Percentiles rank a stretch among this genome's conserved stretches.
These are phyloP conservation scores for Scaptomyza hsui DNA, from an alignment of 1,140 invertebrate species.

Conservation along the genomic window DNA sequence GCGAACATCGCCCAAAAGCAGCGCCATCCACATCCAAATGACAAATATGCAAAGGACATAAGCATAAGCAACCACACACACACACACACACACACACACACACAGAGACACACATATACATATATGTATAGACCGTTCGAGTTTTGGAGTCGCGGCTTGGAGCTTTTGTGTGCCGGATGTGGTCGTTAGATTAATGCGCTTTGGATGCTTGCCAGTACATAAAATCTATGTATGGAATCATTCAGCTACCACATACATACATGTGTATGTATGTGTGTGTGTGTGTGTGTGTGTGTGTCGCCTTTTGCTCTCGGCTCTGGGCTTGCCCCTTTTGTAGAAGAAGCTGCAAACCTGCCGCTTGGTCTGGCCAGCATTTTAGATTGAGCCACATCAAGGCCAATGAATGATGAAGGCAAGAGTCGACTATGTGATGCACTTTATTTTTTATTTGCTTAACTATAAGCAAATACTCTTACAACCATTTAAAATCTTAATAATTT, in stretches of 20 bases:
- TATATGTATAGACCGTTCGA: conserved; percentile 5
- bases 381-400: conserved; percentile 42
- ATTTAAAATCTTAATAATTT: too few species aligned
- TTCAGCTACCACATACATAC: conserved; percentile 17
- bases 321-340: conserved; percentile 16
- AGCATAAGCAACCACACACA: conserved; percentile 65
- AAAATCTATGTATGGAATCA: conserved; percentile 75
- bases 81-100: conserved; percentile 30
- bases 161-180: conserved; percentile 73
- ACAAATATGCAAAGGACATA: conserved; percentile 81
- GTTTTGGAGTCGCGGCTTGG: conserved; percentile 20
- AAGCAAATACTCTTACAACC: too few species aligned
- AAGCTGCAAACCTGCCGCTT: background rate
- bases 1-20: conserved; percentile 35
- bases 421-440: background rate
- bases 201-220: conserved; percentile 79
- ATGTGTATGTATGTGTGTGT: conserved; percentile 18
- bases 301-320: background rate
- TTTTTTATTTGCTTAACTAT: background rate
- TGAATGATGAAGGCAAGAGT: background rate
- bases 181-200: conserved; percentile 81
- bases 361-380: conserved; percentile 13
- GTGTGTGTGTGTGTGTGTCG: conserved; percentile 4
- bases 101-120: background rate
- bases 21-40: conserved; percentile 63